Evolutionary conservation across 2,797 vertebrate genomes (phyloP), one percentile per base, ranked within the genome.

Genomic region (Argentina silus): DNA sequence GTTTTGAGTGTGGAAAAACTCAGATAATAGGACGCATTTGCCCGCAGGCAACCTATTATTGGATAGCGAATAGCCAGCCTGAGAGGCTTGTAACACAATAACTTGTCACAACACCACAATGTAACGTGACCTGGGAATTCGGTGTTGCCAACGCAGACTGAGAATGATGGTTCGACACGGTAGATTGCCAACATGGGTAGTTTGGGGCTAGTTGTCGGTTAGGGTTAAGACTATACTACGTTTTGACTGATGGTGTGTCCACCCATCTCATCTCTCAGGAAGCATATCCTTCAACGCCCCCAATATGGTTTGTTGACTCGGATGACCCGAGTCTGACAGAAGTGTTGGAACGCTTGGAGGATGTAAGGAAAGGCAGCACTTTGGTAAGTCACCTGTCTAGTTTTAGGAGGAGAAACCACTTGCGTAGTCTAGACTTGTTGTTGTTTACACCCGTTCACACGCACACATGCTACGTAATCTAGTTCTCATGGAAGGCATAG

Each of bases 271-370:
- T 53, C 21, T 27, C 23, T 8, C 82, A 99, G 98, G 97, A 98
- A 83, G 97, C 97, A 0, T 99, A 99, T 77, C 97, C 98, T 6
- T 96, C 95, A 55, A 98, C 97, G 62, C 93, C 97, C 45, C 98
- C 98, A 57, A 99, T 99, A 95, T 99, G 97, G 98, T 99, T 99
- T 88, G 97, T 99, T 92, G 97, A 99, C 90, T 99, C 97, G 84
- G 98, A 99, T 92, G 98, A 99, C 91, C 97, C 97, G 43, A 98
- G 96, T 89, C 92, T 99, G 91, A 93, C 97, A 43, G 96, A 97
- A 83, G 96, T 99, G 83, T 89, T 99, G 89, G 96, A 99, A 86
- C 94, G 95, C 69, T 89, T 99, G 87, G 96, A 97, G 83, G 97
- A 98, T 91, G 96, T 96, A 81, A 95, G 97, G 83, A 98, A 94